phyloP scores from a whole-genome alignment of 2,888 invertebrate species.

The Eupithecia dodoneata region DNA sequence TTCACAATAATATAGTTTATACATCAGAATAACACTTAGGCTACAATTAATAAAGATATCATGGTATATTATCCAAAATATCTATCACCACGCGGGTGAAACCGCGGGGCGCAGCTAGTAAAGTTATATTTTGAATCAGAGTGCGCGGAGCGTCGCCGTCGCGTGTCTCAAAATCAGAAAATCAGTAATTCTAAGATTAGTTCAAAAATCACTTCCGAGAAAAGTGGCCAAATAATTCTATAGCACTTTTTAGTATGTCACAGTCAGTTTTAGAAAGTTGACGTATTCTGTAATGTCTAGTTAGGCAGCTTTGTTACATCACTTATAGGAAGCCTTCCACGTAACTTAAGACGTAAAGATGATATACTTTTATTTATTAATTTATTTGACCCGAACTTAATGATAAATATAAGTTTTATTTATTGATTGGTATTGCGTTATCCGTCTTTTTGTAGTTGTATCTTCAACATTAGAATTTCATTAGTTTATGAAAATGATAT shows the following conservation, averaged over 20 bases:
- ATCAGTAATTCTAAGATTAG: not conserved
- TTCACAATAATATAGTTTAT: too few relatives aligned
- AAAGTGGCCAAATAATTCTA: conserved; percentile 42
- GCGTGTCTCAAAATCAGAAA: too few relatives aligned
- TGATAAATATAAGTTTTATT: conserved; percentile 23
- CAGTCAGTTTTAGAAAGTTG: conserved; percentile 36
- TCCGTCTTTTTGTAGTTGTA: conserved; percentile 23
- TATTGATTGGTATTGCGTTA: conserved; percentile 25
- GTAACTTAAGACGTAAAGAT: conserved; percentile 28
- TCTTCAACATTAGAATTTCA: not conserved
- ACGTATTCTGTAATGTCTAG: conserved; percentile 40
- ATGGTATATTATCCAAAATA: too few relatives aligned
- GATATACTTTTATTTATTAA: conserved; percentile 26
- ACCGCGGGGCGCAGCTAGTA: too few relatives aligned
- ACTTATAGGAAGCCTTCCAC: conserved; percentile 26
- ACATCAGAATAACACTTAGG: too few relatives aligned
- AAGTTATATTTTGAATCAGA: too few relatives aligned
- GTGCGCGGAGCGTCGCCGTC: too few relatives aligned
- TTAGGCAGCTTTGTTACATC: conserved; percentile 25
- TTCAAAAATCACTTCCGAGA: conserved; percentile 37
- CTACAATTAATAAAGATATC: too few relatives aligned
- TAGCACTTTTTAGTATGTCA: conserved; percentile 41
- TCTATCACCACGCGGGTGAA: too few relatives aligned
- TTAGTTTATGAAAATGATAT: conserved; percentile 13
- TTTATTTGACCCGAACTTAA: conserved; percentile 41